Percentiles rank a stretch among this genome's conserved stretches.
Conservation (phyloP, 2,888 invertebrate genomes). For the Eurois occulta region DNA sequence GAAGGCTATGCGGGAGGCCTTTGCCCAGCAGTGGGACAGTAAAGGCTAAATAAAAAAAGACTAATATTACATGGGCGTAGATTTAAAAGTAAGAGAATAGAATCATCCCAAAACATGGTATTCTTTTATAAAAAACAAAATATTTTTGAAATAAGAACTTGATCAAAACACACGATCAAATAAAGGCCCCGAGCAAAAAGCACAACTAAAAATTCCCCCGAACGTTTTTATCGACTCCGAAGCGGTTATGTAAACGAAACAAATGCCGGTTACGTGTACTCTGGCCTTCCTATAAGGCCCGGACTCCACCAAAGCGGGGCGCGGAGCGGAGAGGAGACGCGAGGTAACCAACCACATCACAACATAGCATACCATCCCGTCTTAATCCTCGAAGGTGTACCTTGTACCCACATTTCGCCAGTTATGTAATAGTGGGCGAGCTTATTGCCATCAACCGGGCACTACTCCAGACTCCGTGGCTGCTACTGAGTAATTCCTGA, state of each 20-base stretch:
- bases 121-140: not conserved
- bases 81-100: not conserved
- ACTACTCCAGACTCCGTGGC: not conserved
- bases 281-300: constrained; percentile 38
- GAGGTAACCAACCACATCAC: not conserved
- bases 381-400: not conserved
- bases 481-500: not conserved
- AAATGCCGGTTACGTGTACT: constrained; percentile 58
- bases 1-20: no score
- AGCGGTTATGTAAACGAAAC: constrained; percentile 64
- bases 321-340: not conserved
- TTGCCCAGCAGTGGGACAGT: no score
- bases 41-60: no score
- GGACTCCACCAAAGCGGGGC: not conserved
- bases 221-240: constrained; percentile 58
- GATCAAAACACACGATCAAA: constrained; percentile 36
- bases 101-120: no score
- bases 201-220: constrained; percentile 40
- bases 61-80: not conserved
- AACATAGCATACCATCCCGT: no score
- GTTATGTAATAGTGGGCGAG: not conserved
- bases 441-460: not conserved
- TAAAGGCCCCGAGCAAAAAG: constrained; percentile 17
- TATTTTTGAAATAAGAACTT: not conserved
- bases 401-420: not conserved